phyloP scores from a whole-genome alignment of 2,797 vertebrate genomes.

The Helarctos malayanus region DNA sequence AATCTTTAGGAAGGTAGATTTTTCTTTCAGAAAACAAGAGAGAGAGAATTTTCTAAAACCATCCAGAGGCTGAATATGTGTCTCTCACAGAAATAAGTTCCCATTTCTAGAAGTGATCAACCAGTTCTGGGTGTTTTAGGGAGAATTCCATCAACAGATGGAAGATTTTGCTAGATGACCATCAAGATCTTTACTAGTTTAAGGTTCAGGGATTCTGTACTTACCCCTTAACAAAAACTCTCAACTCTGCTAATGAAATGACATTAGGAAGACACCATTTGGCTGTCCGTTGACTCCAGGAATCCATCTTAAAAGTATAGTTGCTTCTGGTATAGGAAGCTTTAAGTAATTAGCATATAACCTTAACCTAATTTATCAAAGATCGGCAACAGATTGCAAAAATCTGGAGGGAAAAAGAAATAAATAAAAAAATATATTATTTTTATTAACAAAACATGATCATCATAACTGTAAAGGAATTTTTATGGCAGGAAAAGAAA shows the following conservation, averaged over 20 bases:
- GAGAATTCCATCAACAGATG: background rate
- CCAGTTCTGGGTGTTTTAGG: background rate
- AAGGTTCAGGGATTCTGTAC: background rate
- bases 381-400: background rate
- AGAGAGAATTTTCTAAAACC: background rate
- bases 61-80: background rate
- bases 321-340: slow-evolving; percentile 20
- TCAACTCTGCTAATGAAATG: background rate
- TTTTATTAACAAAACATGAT: slow-evolving; percentile 67
- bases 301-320: background rate
- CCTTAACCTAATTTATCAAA: slow-evolving; percentile 9
- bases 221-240: background rate
- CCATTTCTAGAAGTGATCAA: background rate
- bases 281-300: background rate
- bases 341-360: slow-evolving; percentile 50
- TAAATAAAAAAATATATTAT: slow-evolving; percentile 49
- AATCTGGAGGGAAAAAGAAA: slow-evolving; percentile 50
- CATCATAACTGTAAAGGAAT: slow-evolving; percentile 62
- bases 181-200: background rate
- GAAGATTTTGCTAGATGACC: background rate
- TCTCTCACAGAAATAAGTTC: background rate
- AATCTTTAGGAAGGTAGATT: background rate
- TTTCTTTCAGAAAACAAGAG: background rate
- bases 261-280: background rate
- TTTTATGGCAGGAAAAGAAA: slow-evolving; percentile 71